Conservation (phyloP, 2,113 vertebrate genomes). For the Vulpes lagopus region DNA sequence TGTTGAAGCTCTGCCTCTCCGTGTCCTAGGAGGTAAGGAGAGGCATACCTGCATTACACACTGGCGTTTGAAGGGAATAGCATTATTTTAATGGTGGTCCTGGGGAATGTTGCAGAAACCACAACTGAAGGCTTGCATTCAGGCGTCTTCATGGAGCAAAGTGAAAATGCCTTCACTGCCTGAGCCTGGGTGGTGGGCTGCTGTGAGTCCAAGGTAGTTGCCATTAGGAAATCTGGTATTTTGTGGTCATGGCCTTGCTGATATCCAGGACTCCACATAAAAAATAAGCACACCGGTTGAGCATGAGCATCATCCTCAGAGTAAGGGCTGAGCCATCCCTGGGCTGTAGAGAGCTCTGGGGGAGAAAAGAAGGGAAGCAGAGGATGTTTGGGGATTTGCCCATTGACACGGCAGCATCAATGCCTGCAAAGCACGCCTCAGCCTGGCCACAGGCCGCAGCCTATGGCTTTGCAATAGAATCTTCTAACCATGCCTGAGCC, state of each 20-base stretch:
- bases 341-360: background rate
- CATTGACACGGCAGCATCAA: background rate
- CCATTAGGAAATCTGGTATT: background rate
- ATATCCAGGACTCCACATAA: background rate
- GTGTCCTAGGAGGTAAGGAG: background rate
- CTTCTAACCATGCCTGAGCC: background rate
- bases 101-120: background rate
- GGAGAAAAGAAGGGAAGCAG: background rate
- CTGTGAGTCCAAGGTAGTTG: background rate
- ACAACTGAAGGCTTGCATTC: background rate
- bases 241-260: background rate
- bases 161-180: background rate
- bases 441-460: fast-evolving
- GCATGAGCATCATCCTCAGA: background rate
- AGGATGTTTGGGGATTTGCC: fast-evolving
- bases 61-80: background rate
- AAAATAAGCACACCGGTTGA: background rate
- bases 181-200: fast-evolving
- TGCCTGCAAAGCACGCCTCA: too few relatives aligned
- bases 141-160: background rate
- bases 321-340: background rate
- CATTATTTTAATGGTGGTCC: background rate
- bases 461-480: background rate
- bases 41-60: background rate
- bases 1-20: background rate